Base-by-base conservation (phyloP, 1,140 invertebrate species). In the Brachionus calyciflorus region DNA sequence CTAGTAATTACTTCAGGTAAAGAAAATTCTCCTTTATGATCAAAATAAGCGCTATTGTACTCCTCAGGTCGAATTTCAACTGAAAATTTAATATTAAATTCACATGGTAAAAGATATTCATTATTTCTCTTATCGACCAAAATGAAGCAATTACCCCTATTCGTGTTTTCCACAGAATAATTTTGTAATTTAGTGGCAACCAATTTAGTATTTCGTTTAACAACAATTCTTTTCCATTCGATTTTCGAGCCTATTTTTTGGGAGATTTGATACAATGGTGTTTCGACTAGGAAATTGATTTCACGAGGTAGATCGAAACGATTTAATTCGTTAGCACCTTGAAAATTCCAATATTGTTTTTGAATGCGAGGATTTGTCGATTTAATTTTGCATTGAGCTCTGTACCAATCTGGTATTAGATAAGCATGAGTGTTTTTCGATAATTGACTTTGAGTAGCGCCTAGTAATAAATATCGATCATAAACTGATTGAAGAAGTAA, bases 391-490 rank as follows among this genome's bases (percentile, higher is more conserved):
- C 60, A 77, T 44, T 68, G 44, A n/a, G 37, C 60, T 48, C 37
- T 41, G 51, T 68, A 77, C 76, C 76, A 77, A 77, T 77, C 76
- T 10, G 76, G 63, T 12, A 77, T 68, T n/a, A 77, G 26, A 49
- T 65, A 77, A 10, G 55, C 17, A 41, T 57, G 28, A 26, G 55
- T 76, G 9, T 49, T 70, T 70, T 49, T 70, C 5, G 46, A 70
- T 10, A 33, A 14, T 17, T 30, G 28, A 33, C 49, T 49, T 55
- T 73, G 46, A 21, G 69, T 51, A 3, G n/a, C 30, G 14, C 69
- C 69, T 7, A 76, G 28, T 7, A 76, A 12, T 46, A 76, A 28
- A 26, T 77, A 77, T 28, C 76, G 40, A 48, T 77, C 76, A 63
- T 48, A 77, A 24, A 77, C 51, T 6, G 55, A 63, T 30, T 63